A percentile compares a stretch with the other conserved stretches of the same genome.
phyloP scores from a whole-genome alignment of 64 coral and sea anemone species.

The Porites australiensis region DNA sequence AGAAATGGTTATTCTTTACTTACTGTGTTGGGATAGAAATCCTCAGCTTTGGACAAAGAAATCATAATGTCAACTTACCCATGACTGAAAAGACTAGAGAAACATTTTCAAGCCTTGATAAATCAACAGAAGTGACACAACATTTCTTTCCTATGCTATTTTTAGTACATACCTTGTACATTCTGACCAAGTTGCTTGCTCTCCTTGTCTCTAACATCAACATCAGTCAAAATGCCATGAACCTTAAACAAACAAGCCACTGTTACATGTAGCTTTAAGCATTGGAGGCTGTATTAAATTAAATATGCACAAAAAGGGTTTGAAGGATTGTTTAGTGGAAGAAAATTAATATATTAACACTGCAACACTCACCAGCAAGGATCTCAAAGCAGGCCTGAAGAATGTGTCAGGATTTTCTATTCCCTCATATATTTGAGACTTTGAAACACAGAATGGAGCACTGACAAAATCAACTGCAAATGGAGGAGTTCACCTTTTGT shows the following conservation, averaged over 20 bases:
- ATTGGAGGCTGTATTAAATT: no score
- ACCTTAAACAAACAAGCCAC: constrained; percentile 47
- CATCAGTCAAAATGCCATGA: constrained; percentile 80
- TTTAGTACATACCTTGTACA: constrained; percentile 67
- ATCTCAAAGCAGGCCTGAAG: constrained; percentile 93
- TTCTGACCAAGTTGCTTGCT: constrained; percentile 71
- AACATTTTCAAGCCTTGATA: no score
- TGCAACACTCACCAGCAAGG: constrained; percentile 73
- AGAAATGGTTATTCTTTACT: no score
- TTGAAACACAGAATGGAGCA: constrained; percentile 96
- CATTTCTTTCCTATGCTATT: background rate
- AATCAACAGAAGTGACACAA: background rate
- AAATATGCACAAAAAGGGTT: no score
- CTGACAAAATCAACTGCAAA: constrained; percentile 98
- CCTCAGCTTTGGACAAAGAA: no score
- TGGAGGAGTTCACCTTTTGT: background rate
- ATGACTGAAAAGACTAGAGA: no score
- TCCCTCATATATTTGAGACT: constrained; percentile 95
- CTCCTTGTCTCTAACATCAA: constrained; percentile 89
- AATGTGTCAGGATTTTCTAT: constrained; percentile 90
- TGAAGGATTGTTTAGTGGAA: background rate
- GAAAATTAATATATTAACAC: background rate
- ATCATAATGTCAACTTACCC: no score
- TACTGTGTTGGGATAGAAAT: no score
- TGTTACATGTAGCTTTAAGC: no score